Conservation (phyloP, 2,888 invertebrate genomes). For the Cancer borealis region DNA sequence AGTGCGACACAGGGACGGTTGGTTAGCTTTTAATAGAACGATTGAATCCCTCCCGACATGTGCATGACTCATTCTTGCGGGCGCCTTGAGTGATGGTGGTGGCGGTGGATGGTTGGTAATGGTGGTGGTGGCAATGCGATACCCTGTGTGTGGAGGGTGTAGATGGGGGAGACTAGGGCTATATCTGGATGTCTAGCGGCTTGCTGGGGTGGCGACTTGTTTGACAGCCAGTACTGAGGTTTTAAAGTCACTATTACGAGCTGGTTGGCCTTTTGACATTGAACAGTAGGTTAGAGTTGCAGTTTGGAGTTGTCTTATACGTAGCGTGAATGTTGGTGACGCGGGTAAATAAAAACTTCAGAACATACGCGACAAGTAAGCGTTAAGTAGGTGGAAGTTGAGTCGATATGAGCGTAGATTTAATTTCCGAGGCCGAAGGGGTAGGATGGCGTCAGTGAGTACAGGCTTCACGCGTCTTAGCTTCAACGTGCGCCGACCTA, state of each 20-base stretch:
- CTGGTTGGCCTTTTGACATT: background rate
- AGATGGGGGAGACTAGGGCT: background rate
- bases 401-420: background rate
- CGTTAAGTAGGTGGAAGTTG: background rate
- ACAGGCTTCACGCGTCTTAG: background rate
- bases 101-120: background rate
- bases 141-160: background rate
- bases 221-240: background rate
- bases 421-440: background rate
- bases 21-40: background rate
- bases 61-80: conserved; percentile 1
- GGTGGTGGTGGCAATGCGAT: background rate
- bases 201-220: background rate
- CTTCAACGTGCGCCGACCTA: background rate
- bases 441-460: background rate
- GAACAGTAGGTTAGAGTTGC: no score
- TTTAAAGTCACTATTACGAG: background rate
- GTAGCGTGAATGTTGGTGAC: background rate
- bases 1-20: background rate
- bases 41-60: background rate
- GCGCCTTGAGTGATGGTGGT: background rate
- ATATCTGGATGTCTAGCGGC: background rate
- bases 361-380: background rate
- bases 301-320: background rate
- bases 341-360: background rate